phyloP scores from a whole-genome alignment of 2,888 invertebrate genomes.

The Tribolium freemani region DNA sequence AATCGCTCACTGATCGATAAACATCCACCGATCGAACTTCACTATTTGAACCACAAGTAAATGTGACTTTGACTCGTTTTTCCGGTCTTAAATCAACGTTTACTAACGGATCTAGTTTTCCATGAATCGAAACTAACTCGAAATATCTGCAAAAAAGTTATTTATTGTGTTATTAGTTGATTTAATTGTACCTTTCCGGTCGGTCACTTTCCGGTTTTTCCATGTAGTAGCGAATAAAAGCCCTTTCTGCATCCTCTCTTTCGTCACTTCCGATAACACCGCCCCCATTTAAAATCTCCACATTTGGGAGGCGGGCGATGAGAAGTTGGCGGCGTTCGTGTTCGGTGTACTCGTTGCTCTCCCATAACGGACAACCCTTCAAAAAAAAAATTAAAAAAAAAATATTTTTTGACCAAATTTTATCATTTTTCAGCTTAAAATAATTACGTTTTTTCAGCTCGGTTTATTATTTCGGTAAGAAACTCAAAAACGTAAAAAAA shows the following conservation, averaged over 20 bases:
- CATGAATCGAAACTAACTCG: slow-evolving; percentile 87
- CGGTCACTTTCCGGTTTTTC: slow-evolving; percentile 87
- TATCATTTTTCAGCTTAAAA: too few relatives aligned
- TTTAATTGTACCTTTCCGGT: slow-evolving; percentile 77
- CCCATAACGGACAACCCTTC: slow-evolving; percentile 82
- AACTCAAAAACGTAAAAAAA: too few relatives aligned
- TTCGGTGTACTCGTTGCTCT: slow-evolving; percentile 86
- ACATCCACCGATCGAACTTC: slow-evolving; percentile 84
- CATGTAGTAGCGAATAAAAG: slow-evolving; percentile 94
- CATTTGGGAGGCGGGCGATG: slow-evolving; percentile 89
- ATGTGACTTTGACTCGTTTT: slow-evolving; percentile 87
- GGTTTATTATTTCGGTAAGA: too few relatives aligned
- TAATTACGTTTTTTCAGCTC: too few relatives aligned
- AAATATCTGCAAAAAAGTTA: slow-evolving; percentile 74
- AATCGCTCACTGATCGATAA: slow-evolving; percentile 85
- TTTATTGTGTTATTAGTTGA: too few relatives aligned
- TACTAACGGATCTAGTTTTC: slow-evolving; percentile 90
- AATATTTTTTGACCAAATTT: background rate
- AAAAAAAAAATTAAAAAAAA: slow-evolving; percentile 39
- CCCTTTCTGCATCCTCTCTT: slow-evolving; percentile 92
- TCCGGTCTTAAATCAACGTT: slow-evolving; percentile 90
- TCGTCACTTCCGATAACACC: slow-evolving; percentile 87
- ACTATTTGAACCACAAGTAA: slow-evolving; percentile 83
- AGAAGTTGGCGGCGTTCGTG: slow-evolving; percentile 90
- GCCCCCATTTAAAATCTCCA: slow-evolving; percentile 90